phyloP scores from a whole-genome alignment of 2,113 vertebrate species.

The Polyodon spathula region DNA sequence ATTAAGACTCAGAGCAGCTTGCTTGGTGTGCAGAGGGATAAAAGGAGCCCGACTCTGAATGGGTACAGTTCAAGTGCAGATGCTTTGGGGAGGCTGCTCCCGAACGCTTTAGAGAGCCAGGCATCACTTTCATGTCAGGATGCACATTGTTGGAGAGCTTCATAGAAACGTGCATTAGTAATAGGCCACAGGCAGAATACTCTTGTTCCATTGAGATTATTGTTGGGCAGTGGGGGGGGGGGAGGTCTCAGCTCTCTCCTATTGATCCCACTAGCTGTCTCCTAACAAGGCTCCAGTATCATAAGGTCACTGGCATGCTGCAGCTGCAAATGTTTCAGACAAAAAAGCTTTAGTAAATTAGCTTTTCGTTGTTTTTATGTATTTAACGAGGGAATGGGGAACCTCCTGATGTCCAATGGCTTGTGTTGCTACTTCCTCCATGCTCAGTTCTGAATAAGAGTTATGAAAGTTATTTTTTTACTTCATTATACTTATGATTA shows the following conservation, averaged over 20 bases:
- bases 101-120: conserved; percentile 32
- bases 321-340: conserved; percentile 12
- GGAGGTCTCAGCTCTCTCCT: conserved; percentile 10
- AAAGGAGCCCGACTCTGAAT: conserved; percentile 57
- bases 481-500: no score
- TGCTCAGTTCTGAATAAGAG: not conserved
- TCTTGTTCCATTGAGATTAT: conserved; percentile 30
- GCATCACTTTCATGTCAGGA: conserved; percentile 40
- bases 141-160: conserved; percentile 30
- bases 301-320: conserved; percentile 8
- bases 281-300: conserved; percentile 17
- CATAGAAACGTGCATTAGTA: conserved; percentile 24
- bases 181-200: conserved; percentile 35
- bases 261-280: conserved; percentile 8
- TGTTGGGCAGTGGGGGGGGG: not conserved
- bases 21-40: conserved; percentile 61
- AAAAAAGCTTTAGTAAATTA: conserved; percentile 18
- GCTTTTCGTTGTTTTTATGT: conserved; percentile 4
- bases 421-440: not conserved
- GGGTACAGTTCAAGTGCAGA: conserved; percentile 64
- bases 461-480: not conserved
- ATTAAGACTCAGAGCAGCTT: conserved; percentile 59
- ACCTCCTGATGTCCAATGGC: not conserved
- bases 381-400: conserved; percentile 4
- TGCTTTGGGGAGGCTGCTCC: conserved; percentile 48